Evolutionary conservation across 2,797 vertebrate genomes (phyloP).

Genomic region (Coracias cyanogaster): DNA sequence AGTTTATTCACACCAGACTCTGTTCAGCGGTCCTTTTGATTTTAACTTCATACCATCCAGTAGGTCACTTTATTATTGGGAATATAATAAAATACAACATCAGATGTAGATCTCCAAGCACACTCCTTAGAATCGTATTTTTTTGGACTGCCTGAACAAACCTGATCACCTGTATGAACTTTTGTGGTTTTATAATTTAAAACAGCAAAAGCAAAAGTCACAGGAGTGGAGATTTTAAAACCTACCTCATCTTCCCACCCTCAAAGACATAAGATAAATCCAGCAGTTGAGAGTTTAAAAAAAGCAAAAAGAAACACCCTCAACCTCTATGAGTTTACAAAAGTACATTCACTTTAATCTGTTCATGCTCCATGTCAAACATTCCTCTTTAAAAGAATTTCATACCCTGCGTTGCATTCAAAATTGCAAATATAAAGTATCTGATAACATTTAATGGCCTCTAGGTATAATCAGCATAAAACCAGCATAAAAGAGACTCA

Average conservation of each 20-base stretch:
- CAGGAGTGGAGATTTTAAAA: neutral
- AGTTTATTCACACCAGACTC: neutral
- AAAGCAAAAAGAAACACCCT: neutral
- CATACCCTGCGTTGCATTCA: neutral
- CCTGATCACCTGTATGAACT: rapidly evolving
- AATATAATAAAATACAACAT: neutral
- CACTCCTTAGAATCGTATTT: neutral
- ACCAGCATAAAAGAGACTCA: slow-evolving; percentile 50
- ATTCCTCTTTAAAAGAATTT: neutral
- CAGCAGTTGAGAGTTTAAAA: neutral
- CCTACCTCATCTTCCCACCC: neutral
- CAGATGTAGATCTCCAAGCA: neutral
- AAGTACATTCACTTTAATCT: neutral
- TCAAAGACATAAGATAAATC: neutral
- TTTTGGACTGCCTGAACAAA: neutral
- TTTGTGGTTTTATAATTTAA: neutral
- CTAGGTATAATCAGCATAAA: slow-evolving; percentile 68
- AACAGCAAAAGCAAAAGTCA: neutral
- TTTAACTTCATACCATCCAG: neutral
- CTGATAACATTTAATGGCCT: slow-evolving; percentile 56
- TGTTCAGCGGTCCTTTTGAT: neutral
- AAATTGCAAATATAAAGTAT: slow-evolving; percentile 42
- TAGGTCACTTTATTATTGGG: neutral
- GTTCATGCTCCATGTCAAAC: slow-evolving; percentile 39
- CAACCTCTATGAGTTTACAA: neutral